Evolutionary conservation across 1,140 invertebrate species (phyloP), one percentile per base, ranked within the genome.

Genomic region (Reticulitermes speratus): DNA sequence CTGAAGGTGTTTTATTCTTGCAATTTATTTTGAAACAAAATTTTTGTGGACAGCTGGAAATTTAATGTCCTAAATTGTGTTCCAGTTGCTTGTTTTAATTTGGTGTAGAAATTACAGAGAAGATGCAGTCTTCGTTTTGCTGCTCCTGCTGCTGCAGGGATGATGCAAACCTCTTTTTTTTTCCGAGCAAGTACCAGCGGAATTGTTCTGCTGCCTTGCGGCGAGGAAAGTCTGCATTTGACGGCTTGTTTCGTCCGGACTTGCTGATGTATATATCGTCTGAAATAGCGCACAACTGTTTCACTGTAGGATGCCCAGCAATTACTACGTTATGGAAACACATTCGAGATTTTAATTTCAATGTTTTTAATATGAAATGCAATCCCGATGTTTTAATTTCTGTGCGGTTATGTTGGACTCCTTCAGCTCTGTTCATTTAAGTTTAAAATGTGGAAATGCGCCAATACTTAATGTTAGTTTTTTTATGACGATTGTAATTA

Each of bases 261-360:
- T 55, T 19, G 65, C 65, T 75, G 65, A 75, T 75, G n/a, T 75
- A 75, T 75, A 25, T 75, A 30, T 75, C 16, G 25, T 30, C 65
- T 75, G 65, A 30, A 75, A 75, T 75, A 30, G n/a, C 65, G n/a
- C 65, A 55, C 52, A 55, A 55, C 52, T 55, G 52, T 55, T 55
- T 21, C 19, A 55, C 19, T 55, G 52, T 55, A 55, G 52, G 52
- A 55, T 55, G 14, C 3, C 52, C 52, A 75, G 65, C 65, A 75
- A 75, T 75, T 75, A 75, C 65, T 75, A 8, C 65, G 25, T 75
- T 75, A 75, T 75, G 65, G 65, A 75, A 75, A 75, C 65, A 75
- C 14, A 8, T 11, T 11, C 25, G 25, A 75, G n/a, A 75, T 75
- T 75, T 75, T 75, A 75, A 75, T 75, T 75, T 55, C 52, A 21